These are phyloP conservation scores for Campylomormyrus numenius DNA, from an alignment of 2,113 vertebrate species.

Conservation along the genomic window DNA sequence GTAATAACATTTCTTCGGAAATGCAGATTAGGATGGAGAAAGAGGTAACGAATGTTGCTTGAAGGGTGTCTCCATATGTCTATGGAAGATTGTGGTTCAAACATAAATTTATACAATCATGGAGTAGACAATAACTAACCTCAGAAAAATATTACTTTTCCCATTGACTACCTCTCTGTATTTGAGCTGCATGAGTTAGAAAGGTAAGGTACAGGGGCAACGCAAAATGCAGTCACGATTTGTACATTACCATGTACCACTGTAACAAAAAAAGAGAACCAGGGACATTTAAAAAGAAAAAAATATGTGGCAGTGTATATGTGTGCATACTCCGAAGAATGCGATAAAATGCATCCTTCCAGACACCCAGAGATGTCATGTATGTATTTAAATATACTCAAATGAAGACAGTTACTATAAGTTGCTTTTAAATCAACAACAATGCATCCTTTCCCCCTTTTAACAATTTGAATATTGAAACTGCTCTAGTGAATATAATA, in stretches of 20 bases:
- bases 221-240: neutral
- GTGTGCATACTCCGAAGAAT: neutral
- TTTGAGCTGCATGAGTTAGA: neutral
- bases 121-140: neutral
- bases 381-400: neutral
- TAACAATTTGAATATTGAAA: neutral
- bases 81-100: neutral
- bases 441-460: neutral
- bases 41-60: neutral
- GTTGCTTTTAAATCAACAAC: neutral
- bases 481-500: neutral
- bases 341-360: neutral
- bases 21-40: slow-evolving; percentile 13
- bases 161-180: neutral
- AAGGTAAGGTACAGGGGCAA: neutral
- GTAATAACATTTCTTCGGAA: slow-evolving; percentile 10
- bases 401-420: neutral
- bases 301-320: too few species aligned
- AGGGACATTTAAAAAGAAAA: neutral
- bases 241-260: neutral
- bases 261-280: neutral
- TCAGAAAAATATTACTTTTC: neutral
- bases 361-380: neutral
- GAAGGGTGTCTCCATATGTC: neutral
- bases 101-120: neutral